Conservation (phyloP, 2,888 invertebrate genomes). For the Erpobdella octoculata region DNA sequence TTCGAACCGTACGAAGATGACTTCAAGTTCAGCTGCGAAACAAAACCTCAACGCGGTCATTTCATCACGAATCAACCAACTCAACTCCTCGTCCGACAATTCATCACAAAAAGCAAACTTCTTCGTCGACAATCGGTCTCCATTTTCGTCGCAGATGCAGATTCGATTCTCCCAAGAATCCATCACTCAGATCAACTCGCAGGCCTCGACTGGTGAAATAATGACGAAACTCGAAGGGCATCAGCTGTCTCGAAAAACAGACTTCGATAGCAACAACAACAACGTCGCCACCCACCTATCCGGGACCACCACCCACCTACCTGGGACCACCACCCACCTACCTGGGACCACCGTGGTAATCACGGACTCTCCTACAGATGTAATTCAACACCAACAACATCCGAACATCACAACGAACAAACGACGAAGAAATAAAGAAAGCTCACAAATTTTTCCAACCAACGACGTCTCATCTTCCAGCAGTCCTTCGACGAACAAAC, state of each 20-base stretch:
- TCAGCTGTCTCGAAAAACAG: no score
- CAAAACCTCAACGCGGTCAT: constrained; percentile 2
- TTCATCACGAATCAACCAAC: neutral
- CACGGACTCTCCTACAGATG: no score
- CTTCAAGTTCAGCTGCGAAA: neutral
- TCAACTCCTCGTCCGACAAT: neutral
- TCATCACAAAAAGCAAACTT: neutral
- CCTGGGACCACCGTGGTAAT: neutral
- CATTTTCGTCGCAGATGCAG: neutral
- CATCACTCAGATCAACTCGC: neutral
- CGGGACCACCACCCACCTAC: neutral
- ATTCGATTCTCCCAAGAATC: no score
- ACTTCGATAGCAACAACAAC: neutral
- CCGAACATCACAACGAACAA: neutral
- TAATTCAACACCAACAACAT: neutral
- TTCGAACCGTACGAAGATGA: no score
- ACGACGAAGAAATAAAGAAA: neutral
- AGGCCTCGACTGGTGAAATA: neutral
- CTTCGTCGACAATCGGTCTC: neutral
- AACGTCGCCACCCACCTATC: neutral
- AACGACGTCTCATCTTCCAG: constrained; percentile 6
- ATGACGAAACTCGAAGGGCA: neutral
- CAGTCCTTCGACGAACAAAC: neutral
- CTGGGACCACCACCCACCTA: neutral
- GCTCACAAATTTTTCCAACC: neutral